Evolutionary conservation across 2,797 vertebrate species (phyloP), one percentile per base, ranked within the genome.

Genomic region (Mormyrus proboscirostris): DNA sequence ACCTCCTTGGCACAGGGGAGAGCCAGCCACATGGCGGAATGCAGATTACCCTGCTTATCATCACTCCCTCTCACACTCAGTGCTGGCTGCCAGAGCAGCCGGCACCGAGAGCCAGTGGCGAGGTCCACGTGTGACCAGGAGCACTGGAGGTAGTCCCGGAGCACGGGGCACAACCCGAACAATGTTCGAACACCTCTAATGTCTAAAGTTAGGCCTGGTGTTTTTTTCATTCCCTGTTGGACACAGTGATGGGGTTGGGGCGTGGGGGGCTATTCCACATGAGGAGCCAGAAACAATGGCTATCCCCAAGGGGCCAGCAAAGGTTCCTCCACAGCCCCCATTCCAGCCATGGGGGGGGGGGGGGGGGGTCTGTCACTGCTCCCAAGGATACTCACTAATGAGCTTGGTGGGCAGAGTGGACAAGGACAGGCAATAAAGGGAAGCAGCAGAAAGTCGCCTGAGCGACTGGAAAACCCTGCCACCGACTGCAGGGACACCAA

Each of bases 41-140:
- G 50, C 41, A 84, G 38, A 83, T 89, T 83, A 84, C 55, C 83
- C 55, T 84, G 8, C 53, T 59, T 53, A 89, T 89, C 51, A 89
- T 57, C 4, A 53, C 7, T 4, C 41, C 53, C 14, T 3, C 50
- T 4, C 69, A 76, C 12, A 65, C 8, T n/a, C 50, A 12, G 88
- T 44, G 16, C 49, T 57, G 10, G 22, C 69, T 57, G 14, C 50
- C 41, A 5, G 33, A 22, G 76, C 14, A 19, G 33, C 76, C 12
- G 14, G 41, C 41, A 10, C 29, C 41, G 10, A 82, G 4, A 83
- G 16, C 38, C 44, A 12, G 6, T 22, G 22, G 9, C 3, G 9
- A 8, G 44, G 22, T 49, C 8, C 44, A 8, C 0, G 69, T 6
- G 3, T 73, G 29, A 73, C 33, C 29, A 76, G 33, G 69, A 41